Evolutionary conservation across 2,113 vertebrate species (phyloP).

Genomic region (Lophotis ruficrista): DNA sequence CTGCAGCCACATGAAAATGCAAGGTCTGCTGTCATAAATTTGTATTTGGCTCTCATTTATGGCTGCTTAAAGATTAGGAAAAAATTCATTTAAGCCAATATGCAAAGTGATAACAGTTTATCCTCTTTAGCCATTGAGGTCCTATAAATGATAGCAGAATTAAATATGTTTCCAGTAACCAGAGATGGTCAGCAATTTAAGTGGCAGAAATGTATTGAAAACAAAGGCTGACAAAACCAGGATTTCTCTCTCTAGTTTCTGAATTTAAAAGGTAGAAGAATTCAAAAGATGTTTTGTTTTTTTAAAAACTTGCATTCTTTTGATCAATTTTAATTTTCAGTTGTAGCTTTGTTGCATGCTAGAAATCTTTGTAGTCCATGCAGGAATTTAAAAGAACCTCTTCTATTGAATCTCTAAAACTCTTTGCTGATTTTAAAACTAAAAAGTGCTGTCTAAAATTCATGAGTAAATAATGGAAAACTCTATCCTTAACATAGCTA

Average conservation of each 20-base stretch:
- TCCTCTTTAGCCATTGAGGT: not conserved
- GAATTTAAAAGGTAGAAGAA: not conserved
- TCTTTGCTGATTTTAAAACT: not conserved
- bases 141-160: not conserved
- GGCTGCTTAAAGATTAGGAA: not conserved
- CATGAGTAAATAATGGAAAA: not conserved
- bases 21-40: not conserved
- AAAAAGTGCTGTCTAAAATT: not conserved
- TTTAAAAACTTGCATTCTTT: not conserved
- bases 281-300: not conserved
- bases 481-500: not conserved
- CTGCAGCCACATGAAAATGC: not conserved
- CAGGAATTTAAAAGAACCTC: not conserved
- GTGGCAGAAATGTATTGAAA: not conserved
- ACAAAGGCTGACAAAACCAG: not conserved
- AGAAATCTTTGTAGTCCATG: not conserved
- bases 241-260: not conserved
- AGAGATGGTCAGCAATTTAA: not conserved
- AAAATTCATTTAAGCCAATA: slow-evolving; percentile 7
- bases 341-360: not conserved
- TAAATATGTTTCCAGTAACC: not conserved
- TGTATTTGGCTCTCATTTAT: not conserved
- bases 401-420: not conserved
- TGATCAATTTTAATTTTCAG: not conserved
- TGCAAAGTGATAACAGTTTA: not conserved